Conservation (phyloP, 2,888 invertebrate genomes). For the Andrena trimmerana region DNA sequence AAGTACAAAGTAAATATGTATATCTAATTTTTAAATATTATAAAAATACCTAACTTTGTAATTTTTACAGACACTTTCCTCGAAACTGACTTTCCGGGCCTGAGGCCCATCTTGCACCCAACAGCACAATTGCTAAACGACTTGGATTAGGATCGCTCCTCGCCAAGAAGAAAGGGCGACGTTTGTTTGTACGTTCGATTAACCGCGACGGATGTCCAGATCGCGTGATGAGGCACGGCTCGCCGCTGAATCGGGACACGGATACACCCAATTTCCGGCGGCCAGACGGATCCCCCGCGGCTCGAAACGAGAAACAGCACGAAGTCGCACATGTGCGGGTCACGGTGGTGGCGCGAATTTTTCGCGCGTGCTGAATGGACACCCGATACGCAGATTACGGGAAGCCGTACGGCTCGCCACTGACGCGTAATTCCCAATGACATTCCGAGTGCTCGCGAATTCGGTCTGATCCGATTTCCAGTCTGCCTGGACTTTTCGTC, state of each 20-base stretch:
- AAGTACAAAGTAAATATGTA: too few relatives aligned
- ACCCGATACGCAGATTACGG: constrained; percentile 56
- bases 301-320: constrained; percentile 28
- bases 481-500: constrained; percentile 1
- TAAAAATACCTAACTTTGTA: too few relatives aligned
- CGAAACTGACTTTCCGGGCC: too few relatives aligned
- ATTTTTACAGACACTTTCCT: too few relatives aligned
- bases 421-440: constrained; percentile 36
- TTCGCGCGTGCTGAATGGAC: constrained; percentile 55
- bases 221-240: constrained; percentile 13
- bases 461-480: constrained; percentile 29
- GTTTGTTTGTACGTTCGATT: not conserved
- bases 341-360: constrained; percentile 30
- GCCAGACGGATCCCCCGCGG: constrained; percentile 34
- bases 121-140: not conserved
- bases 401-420: constrained; percentile 42
- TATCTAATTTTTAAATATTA: too few relatives aligned
- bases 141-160: not conserved
- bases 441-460: constrained; percentile 23
- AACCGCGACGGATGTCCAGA: constrained; percentile 12
- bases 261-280: constrained; percentile 73
- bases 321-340: constrained; percentile 37
- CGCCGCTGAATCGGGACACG: constrained; percentile 54
- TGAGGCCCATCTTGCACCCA: too few relatives aligned
- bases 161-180: too few relatives aligned